Percentiles rank a stretch among this genome's conserved stretches.
These are phyloP conservation scores for Apodemus agrarius DNA, from an alignment of 2,797 vertebrate species.

Conservation along the genomic window DNA sequence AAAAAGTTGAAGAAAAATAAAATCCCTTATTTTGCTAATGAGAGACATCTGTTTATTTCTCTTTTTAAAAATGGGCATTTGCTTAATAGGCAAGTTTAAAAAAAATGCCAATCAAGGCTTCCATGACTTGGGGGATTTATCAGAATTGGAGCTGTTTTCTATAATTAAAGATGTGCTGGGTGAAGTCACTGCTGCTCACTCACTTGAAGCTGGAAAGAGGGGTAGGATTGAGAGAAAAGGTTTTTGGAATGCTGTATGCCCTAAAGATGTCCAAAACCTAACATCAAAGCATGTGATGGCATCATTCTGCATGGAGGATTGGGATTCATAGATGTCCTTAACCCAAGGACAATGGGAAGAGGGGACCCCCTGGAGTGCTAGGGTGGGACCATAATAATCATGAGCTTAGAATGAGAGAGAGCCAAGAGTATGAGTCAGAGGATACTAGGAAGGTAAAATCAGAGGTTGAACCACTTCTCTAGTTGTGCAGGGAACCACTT, in stretches of 20 bases:
- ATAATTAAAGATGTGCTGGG: neutral
- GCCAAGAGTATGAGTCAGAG: neutral
- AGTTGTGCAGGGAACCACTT: neutral
- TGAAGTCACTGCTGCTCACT: neutral
- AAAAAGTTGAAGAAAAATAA: slow-evolving; percentile 81
- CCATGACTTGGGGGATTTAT: neutral
- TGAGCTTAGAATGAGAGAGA: neutral
- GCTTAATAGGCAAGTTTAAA: slow-evolving; percentile 76
- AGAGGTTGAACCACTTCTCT: too few species aligned
- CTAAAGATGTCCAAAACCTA: too few species aligned
- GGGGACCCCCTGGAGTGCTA: neutral
- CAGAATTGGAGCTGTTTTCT: neutral
- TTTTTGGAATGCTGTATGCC: neutral
- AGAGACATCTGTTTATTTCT: slow-evolving; percentile 86
- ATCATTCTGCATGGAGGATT: rapidly evolving
- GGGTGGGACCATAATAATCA: too few species aligned
- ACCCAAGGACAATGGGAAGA: rapidly evolving
- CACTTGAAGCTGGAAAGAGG: too few species aligned
- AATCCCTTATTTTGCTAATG: slow-evolving; percentile 85
- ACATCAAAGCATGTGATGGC: rapidly evolving
- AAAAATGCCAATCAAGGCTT: neutral
- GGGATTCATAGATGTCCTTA: neutral
- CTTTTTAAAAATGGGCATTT: slow-evolving; percentile 72
- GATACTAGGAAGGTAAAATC: neutral
- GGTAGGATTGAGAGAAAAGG: neutral